Percentiles rank a stretch among this genome's conserved stretches.
These are phyloP conservation scores for Sarotherodon lohbergeri DNA, from an alignment of 2,113 vertebrate species.

Conservation along the genomic window DNA sequence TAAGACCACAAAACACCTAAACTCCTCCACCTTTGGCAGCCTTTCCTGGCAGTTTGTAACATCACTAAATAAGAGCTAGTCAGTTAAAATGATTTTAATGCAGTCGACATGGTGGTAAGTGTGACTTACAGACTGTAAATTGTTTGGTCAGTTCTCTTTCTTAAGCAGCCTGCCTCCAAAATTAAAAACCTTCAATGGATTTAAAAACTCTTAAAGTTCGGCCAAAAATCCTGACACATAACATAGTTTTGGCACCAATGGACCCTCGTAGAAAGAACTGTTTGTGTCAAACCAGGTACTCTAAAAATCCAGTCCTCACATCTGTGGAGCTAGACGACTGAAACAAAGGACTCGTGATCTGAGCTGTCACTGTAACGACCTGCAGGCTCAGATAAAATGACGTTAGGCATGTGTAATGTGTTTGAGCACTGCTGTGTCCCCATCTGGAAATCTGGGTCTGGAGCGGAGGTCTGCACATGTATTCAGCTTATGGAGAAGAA, in stretches of 20 bases:
- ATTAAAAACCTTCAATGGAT: neutral
- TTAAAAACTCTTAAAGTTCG: neutral
- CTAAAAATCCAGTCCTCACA: neutral
- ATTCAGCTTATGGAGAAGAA: neutral
- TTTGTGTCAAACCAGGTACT: neutral
- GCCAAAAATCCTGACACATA: neutral
- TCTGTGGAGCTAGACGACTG: neutral
- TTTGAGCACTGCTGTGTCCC: neutral
- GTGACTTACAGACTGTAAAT: neutral
- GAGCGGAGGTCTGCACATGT: neutral
- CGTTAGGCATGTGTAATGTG: neutral
- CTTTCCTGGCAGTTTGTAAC: neutral
- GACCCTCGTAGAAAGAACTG: neutral
- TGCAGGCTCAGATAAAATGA: neutral
- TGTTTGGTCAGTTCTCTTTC: rapidly evolving
- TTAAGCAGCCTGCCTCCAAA: neutral
- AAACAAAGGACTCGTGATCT: neutral
- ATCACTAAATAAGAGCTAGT: neutral
- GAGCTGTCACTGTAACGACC: neutral
- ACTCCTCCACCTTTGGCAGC: neutral
- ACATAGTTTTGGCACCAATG: neutral
- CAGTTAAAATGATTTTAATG: neutral
- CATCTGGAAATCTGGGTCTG: neutral
- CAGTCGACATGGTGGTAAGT: neutral
- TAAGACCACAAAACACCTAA: neutral